phyloP scores from a whole-genome alignment of 2,113 vertebrate genomes.

The Ptilonorhynchus violaceus region DNA sequence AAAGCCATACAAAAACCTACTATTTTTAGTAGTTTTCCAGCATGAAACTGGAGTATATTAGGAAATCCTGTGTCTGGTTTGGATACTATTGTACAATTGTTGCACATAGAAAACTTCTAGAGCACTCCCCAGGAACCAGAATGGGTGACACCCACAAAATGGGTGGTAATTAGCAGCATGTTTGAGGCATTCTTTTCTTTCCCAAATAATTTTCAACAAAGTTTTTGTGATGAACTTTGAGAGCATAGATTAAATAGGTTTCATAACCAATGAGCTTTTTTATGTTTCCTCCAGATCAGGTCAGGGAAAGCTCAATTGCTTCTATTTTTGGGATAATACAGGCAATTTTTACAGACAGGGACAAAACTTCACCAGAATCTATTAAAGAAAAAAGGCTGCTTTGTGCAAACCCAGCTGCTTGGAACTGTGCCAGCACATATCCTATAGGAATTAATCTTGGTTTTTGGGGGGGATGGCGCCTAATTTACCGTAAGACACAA shows the following conservation, averaged over 20 bases:
- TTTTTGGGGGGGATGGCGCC: background rate
- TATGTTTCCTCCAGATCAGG: background rate
- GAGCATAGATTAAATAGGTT: background rate
- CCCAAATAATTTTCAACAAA: background rate
- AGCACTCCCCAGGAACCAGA: background rate
- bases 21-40: background rate
- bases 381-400: background rate
- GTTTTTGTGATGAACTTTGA: background rate
- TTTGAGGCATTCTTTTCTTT: background rate
- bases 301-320: conserved; percentile 12
- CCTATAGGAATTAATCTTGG: conserved; percentile 10
- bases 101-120: background rate
- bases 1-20: background rate
- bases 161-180: background rate
- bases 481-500: background rate
- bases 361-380: background rate
- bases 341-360: conserved; percentile 1
- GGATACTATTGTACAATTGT: background rate
- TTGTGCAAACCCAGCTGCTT: conserved; percentile 40
- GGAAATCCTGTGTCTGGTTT: background rate
- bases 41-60: background rate
- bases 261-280: background rate
- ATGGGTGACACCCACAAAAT: background rate
- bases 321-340: conserved; percentile 37
- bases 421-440: background rate